These are phyloP conservation scores for Dromaius novaehollandiae DNA, from an alignment of 2,113 vertebrate species.

Conservation along the genomic window DNA sequence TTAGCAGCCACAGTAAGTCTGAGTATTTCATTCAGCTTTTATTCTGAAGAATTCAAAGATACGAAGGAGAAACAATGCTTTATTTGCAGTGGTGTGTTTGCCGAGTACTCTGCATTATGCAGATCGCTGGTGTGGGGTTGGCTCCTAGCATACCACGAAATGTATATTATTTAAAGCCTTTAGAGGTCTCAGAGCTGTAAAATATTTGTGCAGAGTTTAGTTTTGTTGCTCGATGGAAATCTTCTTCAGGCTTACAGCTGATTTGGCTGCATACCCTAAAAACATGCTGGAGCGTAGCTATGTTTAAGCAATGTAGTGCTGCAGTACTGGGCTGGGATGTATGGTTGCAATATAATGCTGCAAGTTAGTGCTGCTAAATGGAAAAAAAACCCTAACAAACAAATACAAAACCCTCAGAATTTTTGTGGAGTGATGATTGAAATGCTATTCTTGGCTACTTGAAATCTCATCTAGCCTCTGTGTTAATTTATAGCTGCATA, in stretches of 20 bases:
- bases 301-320: conserved; percentile 2
- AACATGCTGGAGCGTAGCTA: conserved; percentile 40
- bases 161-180: conserved; percentile 38
- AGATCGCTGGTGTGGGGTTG: neutral
- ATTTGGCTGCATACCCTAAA: conserved; percentile 56
- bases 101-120: neutral
- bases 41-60: conserved; percentile 29
- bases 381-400: neutral
- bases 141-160: conserved; percentile 2
- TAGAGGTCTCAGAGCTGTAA: conserved; percentile 34
- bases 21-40: conserved; percentile 17
- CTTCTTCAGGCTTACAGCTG: conserved; percentile 32
- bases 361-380: conserved; percentile 19
- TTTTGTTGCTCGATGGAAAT: conserved; percentile 43
- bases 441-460: conserved; percentile 35
- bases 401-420: neutral
- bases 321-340: conserved; percentile 29
- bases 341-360: neutral
- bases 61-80: neutral
- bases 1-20: neutral
- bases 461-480: conserved; percentile 21
- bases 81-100: neutral
- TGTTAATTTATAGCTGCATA: conserved; percentile 41
- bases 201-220: conserved; percentile 53
- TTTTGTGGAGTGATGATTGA: neutral